phyloP scores from a whole-genome alignment of 2,797 vertebrate genomes.

The Echeneis naucrates region DNA sequence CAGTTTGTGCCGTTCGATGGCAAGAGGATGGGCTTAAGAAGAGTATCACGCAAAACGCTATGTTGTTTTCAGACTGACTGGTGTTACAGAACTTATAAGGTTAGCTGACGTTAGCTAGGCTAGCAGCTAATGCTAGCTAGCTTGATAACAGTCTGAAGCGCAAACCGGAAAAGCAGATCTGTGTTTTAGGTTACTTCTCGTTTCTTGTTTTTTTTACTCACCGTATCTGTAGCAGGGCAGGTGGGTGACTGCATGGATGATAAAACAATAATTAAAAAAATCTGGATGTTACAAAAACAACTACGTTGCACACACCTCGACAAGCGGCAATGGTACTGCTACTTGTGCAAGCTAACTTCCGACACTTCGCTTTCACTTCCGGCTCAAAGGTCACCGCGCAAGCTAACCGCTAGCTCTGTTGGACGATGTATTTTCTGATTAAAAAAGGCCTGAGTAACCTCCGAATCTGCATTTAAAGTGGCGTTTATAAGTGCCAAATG shows the following conservation, averaged over 20 bases:
- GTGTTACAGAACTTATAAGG: constrained; percentile 22
- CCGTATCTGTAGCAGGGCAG: constrained; percentile 39
- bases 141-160: not conserved
- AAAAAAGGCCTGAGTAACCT: too few species aligned
- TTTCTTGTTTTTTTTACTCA: constrained; percentile 28
- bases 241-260: not conserved
- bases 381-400: constrained; percentile 64
- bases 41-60: not conserved
- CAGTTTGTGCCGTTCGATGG: not conserved
- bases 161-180: not conserved
- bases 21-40: not conserved
- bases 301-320: constrained; percentile 20
- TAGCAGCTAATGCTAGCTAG: constrained; percentile 58
- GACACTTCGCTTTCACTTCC: constrained; percentile 59
- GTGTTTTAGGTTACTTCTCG: too few species aligned
- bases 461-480: too few species aligned
- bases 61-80: not conserved
- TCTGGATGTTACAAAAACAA: not conserved
- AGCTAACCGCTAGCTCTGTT: constrained; percentile 27
- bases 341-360: constrained; percentile 34
- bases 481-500: not conserved
- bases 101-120: constrained; percentile 34
- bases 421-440: not conserved
- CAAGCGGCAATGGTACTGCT: constrained; percentile 14
- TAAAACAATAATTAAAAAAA: too few species aligned